Evolutionary conservation across 2,888 invertebrate genomes (phyloP), one percentile per base, ranked within the genome.

Genomic region (Molanna angustata): DNA sequence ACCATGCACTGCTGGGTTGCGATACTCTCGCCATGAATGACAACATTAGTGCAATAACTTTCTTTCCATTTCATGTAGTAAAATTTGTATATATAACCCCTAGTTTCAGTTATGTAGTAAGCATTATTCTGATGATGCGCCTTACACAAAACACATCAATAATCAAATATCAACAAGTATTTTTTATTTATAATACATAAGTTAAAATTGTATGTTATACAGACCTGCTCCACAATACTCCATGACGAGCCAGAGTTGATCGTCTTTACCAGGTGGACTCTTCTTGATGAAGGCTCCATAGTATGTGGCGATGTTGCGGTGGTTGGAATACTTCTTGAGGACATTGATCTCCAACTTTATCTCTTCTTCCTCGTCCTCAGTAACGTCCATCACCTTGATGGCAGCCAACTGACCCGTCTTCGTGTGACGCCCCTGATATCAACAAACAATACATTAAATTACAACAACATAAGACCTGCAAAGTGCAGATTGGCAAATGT

Each of bases 371-470:
- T 99, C 99, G 72, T 99, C 99, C 84, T 98, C 97, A 63, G 97
- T 99, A 66, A 99, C 97, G 76, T 97, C 98, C 99, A 99, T 99
- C 70, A 99, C 97, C 83, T 99, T 99, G 76, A 99, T 99, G 73
- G 99, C 99, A 62, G 98, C 99, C 79, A 99, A 82, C 77, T 99
- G 98, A 62, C 98, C 97, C 63, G 99, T 99, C 82, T 98, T 98
- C 62, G 97, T 98, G 76, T 99, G 99, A 56, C 98, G 90, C 61
- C 99, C 99, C 94, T 98, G 73, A 37, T 6, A 11, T 7, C 11
- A 7, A 27, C 27, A 6, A 27, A 27, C 6, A 27, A 27, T 11
- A 27, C 11, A 11, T 7, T 27, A 7, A 27, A 27, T 27, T 7
- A 7, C 11, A 11, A 11, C 27, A 27, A 6, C 6, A 27, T 27